These are phyloP conservation scores for Neuroscelio doddi DNA, from an alignment of 2,888 invertebrate genomes.

Conservation along the genomic window DNA sequence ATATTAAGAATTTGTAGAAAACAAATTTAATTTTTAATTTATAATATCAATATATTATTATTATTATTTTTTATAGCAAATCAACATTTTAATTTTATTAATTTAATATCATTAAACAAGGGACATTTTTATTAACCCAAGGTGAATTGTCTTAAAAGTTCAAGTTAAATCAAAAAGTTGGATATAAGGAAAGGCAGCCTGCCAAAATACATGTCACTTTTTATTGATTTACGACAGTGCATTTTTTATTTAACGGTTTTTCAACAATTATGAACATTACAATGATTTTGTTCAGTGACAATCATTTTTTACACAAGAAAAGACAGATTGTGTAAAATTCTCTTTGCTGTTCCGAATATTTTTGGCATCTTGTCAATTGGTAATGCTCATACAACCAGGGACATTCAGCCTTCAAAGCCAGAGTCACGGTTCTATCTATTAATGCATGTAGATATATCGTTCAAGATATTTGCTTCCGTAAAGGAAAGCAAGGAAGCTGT, in stretches of 20 bases:
- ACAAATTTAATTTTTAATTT: no score
- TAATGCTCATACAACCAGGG: constrained; percentile 41
- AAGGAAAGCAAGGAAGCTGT: constrained; percentile 31
- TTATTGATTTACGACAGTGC: constrained; percentile 13
- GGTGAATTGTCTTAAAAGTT: constrained; percentile 41
- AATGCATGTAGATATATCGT: constrained; percentile 37
- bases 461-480: constrained; percentile 44
- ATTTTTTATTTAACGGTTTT: no score
- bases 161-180: constrained; percentile 28
- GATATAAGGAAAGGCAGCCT: constrained; percentile 23
- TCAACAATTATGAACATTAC: not conserved
- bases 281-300: no score
- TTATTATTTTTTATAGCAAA: no score
- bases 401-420: constrained; percentile 50
- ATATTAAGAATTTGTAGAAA: no score
- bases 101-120: no score
- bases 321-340: constrained; percentile 2
- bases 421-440: constrained; percentile 50
- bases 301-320: not conserved
- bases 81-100: no score
- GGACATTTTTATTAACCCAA: no score
- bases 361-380: constrained; percentile 46
- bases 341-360: not conserved
- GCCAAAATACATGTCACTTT: constrained; percentile 35
- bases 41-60: no score